Base-by-base conservation (phyloP, 1,140 invertebrate species). In the Drosophila suzukii region DNA sequence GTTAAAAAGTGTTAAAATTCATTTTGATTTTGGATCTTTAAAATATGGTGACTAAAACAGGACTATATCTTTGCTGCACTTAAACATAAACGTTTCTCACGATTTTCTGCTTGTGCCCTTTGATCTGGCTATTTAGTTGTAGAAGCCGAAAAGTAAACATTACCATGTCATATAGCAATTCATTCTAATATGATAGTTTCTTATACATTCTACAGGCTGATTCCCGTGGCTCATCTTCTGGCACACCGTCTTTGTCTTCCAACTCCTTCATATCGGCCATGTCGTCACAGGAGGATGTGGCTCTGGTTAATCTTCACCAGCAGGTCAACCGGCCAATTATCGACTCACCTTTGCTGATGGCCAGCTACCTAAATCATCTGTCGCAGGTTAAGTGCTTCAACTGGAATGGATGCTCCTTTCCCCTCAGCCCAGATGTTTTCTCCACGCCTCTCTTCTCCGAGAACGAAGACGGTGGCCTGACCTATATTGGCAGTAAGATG, bases 261-360 rank as follows among this genome's bases (percentile, higher is more conserved):
- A 97, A 95, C 4, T 98, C 97, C 0, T 98, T 98, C 80, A 97
- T 97, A 56, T 98, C 97, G 0, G 98, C 98, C 4, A 95, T 98
- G 60, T 98, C 97, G 1, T 98, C 97, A n/a, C 97, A 98, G 91
- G 97, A 98, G 93, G 97, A 98, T 85, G 96, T 98, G 88, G 97
- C 97, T 3, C 92, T 98, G 55, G 97, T 99, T 0, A 98, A 99
- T 94, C 93, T 99, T 6, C 97, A 98, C 83, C 97, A 97, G 95
- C 98, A 99, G 93, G 95, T 98, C 8, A 98, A 98, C 91, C 97
- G 98, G 82, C 97, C 97, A 0, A 99, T 99, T 63, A 96, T 97
- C 20, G 96, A 97, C 76, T 99, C 98, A 2, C 98, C 98, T 0
- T 92, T 99, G 24, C 93, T 99, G 0, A 98, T 99, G 97, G 97